Conservation (phyloP, 2,888 invertebrate species). For the Serripes groenlandicus region DNA sequence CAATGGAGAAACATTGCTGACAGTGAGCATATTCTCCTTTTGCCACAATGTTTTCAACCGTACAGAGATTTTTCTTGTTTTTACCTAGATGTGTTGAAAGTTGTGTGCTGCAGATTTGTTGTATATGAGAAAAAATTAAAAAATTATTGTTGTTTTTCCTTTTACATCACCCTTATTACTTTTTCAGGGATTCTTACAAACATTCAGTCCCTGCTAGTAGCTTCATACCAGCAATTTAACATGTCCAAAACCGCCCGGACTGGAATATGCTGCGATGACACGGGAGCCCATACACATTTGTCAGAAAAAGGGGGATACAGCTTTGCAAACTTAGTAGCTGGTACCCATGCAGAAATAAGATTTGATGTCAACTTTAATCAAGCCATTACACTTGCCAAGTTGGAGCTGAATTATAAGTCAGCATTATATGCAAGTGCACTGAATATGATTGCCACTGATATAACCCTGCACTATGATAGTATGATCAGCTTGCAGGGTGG, state of each 20-base stretch:
- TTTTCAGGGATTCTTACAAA: slow-evolving; percentile 74
- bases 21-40: neutral
- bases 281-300: slow-evolving; percentile 62
- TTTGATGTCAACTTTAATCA: slow-evolving; percentile 63
- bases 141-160: neutral
- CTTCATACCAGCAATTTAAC: slow-evolving; percentile 70
- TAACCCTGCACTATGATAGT: slow-evolving; percentile 75
- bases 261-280: slow-evolving; percentile 62
- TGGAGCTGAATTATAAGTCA: slow-evolving; percentile 76
- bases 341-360: slow-evolving; percentile 71
- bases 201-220: slow-evolving; percentile 71
- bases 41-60: neutral
- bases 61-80: too few species aligned
- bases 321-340: slow-evolving; percentile 74
- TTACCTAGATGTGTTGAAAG: too few species aligned
- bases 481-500: slow-evolving; percentile 69
- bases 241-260: slow-evolving; percentile 73
- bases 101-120: too few species aligned
- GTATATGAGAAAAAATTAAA: neutral
- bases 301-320: slow-evolving; percentile 73
- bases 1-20: neutral
- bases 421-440: slow-evolving; percentile 67
- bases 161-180: neutral
- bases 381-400: slow-evolving; percentile 59
- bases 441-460: slow-evolving; percentile 69